A percentile compares a stretch with the other conserved stretches of the same genome.
These are phyloP conservation scores for Ennomos erosarius DNA, from an alignment of 2,888 invertebrate genomes.

Conservation along the genomic window DNA sequence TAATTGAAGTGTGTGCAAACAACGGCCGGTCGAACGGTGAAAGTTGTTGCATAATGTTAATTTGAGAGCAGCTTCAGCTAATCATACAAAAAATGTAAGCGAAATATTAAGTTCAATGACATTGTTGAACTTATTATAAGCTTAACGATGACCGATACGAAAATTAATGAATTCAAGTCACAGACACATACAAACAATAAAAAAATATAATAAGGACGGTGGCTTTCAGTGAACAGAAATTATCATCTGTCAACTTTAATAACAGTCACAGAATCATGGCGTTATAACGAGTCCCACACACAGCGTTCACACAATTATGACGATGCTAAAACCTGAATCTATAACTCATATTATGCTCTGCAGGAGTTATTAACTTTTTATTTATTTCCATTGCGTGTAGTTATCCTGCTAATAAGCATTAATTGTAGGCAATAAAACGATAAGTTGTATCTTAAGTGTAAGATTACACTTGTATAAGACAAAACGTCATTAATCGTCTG, in stretches of 20 bases:
- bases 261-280: constrained; percentile 22
- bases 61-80: constrained; percentile 50
- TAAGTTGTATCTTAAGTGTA: constrained; percentile 16
- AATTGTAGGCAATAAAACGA: constrained; percentile 18
- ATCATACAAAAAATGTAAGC: constrained; percentile 46
- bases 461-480: constrained; percentile 11
- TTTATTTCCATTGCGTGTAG: constrained; percentile 14
- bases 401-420: constrained; percentile 19
- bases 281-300: constrained; percentile 21
- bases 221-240: too few species aligned
- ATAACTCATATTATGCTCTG: constrained; percentile 10
- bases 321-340: constrained; percentile 24
- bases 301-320: constrained; percentile 21
- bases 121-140: too few species aligned
- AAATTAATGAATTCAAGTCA: too few species aligned
- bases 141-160: too few species aligned
- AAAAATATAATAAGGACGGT: too few species aligned
- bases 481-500: constrained; percentile 13
- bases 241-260: constrained; percentile 21
- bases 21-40: constrained; percentile 58
- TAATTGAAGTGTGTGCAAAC: constrained; percentile 73
- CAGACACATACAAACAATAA: too few species aligned
- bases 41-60: constrained; percentile 69
- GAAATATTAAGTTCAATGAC: constrained; percentile 17
- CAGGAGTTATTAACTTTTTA: constrained; percentile 15